phyloP scores from a whole-genome alignment of 2,888 invertebrate species.

The Graphium colonna region DNA sequence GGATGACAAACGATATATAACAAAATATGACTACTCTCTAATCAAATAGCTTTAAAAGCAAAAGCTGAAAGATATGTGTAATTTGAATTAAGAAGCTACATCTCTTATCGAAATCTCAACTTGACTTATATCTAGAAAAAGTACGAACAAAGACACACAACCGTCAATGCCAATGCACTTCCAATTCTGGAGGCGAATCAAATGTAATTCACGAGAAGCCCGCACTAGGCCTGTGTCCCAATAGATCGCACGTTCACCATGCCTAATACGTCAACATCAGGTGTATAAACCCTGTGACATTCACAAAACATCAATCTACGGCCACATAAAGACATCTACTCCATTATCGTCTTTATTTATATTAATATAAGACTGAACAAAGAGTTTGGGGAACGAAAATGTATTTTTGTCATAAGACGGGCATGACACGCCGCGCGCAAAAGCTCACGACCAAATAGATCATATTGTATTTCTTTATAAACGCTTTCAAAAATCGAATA shows the following conservation, averaged over 20 bases:
- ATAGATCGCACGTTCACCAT: slow-evolving; percentile 49
- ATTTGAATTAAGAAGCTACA: too few relatives aligned
- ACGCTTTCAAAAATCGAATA: slow-evolving; percentile 61
- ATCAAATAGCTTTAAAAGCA: too few relatives aligned
- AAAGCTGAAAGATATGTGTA: too few relatives aligned
- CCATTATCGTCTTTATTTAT: slow-evolving; percentile 27
- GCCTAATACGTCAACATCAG: slow-evolving; percentile 66
- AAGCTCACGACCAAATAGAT: slow-evolving; percentile 59
- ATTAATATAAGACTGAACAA: slow-evolving; percentile 16
- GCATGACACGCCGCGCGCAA: slow-evolving; percentile 51
- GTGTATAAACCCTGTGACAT: slow-evolving; percentile 53
- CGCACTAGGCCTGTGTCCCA: slow-evolving; percentile 36
- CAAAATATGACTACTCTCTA: too few relatives aligned
- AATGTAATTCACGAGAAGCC: slow-evolving; percentile 20
- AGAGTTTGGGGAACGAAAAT: slow-evolving; percentile 6
- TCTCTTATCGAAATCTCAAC: too few relatives aligned
- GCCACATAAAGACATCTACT: slow-evolving; percentile 6
- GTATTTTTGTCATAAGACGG: slow-evolving; percentile 32
- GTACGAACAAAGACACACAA: neutral
- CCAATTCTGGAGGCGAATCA: slow-evolving; percentile 19
- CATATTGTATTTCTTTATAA: slow-evolving; percentile 63
- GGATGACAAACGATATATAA: too few relatives aligned
- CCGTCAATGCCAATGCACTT: slow-evolving; percentile 19
- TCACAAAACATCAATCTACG: slow-evolving; percentile 27
- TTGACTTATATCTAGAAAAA: too few relatives aligned